Percentiles rank a stretch among this genome's conserved stretches.
Evolutionary conservation across 2,797 vertebrate genomes (phyloP).

Genomic region (Alosa sapidissima): DNA sequence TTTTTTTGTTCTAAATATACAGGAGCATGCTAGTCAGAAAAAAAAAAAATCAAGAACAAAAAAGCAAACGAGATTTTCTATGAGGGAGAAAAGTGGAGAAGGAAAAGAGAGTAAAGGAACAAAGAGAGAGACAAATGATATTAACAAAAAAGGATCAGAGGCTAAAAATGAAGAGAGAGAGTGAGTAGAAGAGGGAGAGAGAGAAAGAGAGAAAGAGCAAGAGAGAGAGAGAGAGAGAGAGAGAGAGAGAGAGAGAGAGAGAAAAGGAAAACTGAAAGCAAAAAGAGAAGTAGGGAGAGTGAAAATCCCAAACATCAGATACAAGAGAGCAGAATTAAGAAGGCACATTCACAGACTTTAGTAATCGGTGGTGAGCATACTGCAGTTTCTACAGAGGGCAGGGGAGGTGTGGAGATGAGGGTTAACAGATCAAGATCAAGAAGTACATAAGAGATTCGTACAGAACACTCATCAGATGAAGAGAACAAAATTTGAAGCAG

Average conservation of each 20-base stretch:
- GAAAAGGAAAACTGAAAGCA: background rate
- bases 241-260: background rate
- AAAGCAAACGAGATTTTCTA: conserved; percentile 69
- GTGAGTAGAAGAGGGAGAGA: conserved; percentile 65
- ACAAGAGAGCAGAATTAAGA: conserved; percentile 83
- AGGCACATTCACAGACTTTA: conserved; percentile 95
- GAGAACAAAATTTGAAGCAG: conserved; percentile 72
- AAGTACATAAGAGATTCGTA: conserved; percentile 65
- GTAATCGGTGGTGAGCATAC: conserved; percentile 78
- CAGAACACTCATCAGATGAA: conserved; percentile 71
- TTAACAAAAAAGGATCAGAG: conserved; percentile 39
- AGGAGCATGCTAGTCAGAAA: conserved; percentile 86
- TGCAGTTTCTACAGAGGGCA: conserved; percentile 70
- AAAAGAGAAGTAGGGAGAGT: conserved; percentile 29
- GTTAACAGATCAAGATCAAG: conserved; percentile 66
- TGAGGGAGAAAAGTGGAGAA: conserved; percentile 46
- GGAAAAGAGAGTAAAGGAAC: conserved; percentile 59
- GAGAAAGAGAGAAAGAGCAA: background rate
- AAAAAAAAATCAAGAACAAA: conserved; percentile 68
- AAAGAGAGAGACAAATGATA: conserved; percentile 54
- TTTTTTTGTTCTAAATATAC: conserved; percentile 70
- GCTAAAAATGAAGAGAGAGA: conserved; percentile 75
- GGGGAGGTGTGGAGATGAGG: conserved; percentile 55
- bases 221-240: background rate
- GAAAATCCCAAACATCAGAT: conserved; percentile 71